A percentile compares a stretch with the other conserved stretches of the same genome.
phyloP scores from a whole-genome alignment of 2,113 vertebrate species.

The Mohoua ochrocephala region DNA sequence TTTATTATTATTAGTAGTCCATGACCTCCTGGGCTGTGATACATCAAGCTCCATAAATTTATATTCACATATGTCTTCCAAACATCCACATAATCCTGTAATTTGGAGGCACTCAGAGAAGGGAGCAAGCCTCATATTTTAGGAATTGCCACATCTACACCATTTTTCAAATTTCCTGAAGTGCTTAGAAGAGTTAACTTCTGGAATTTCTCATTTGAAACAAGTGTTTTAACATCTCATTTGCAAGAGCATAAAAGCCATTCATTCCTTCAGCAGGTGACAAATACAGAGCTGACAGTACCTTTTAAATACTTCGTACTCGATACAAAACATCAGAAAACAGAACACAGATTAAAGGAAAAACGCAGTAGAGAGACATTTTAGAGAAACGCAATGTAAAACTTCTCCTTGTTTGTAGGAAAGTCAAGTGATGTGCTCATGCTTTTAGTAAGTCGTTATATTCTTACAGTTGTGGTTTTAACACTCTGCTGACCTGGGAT shows the following conservation, averaged over 20 bases:
- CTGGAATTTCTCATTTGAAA: background rate
- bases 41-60: background rate
- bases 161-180: background rate
- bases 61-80: background rate
- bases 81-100: background rate
- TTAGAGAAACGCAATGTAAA: constrained; percentile 31
- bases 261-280: constrained; percentile 29
- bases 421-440: constrained; percentile 80
- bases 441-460: constrained; percentile 72
- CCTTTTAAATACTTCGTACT: constrained; percentile 39
- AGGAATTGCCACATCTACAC: background rate
- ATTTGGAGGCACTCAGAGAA: background rate
- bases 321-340: constrained; percentile 46
- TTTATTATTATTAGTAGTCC: background rate
- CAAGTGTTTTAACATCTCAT: constrained; percentile 27
- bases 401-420: constrained; percentile 80
- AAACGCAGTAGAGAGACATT: constrained; percentile 40
- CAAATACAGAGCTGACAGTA: constrained; percentile 32
- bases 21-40: background rate
- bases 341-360: constrained; percentile 50
- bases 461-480: constrained; percentile 71
- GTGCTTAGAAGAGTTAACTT: background rate
- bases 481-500: constrained; percentile 96
- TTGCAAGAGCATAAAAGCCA: constrained; percentile 25
- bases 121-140: background rate